Percentiles rank a stretch among this genome's conserved stretches.
These are phyloP conservation scores for Lithobius niger DNA, from an alignment of 1,140 invertebrate genomes.

Conservation along the genomic window DNA sequence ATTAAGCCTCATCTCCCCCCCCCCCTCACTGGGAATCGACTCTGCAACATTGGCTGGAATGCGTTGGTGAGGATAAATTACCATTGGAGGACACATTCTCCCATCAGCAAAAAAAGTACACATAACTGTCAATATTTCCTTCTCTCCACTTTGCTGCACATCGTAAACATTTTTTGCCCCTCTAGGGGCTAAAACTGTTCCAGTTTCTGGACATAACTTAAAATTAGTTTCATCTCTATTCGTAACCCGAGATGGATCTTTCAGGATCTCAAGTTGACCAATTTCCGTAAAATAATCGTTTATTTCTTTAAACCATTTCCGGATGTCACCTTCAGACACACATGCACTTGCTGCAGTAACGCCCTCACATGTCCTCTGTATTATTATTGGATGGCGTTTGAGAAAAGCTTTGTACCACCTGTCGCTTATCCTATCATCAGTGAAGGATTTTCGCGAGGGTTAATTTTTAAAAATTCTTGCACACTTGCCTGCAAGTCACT, in stretches of 20 bases:
- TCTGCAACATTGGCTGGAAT: neutral
- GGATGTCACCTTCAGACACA: neutral
- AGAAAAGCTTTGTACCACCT: too few species aligned
- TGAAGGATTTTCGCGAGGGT: too few species aligned
- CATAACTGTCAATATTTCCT: neutral
- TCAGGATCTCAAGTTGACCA: neutral
- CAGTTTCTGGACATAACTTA: neutral
- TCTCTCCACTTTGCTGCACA: neutral
- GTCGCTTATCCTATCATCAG: too few species aligned
- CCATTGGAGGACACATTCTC: neutral
- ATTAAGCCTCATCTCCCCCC: too few species aligned
- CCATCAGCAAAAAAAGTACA: neutral
- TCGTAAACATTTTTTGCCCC: too few species aligned
- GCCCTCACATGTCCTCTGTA: neutral
- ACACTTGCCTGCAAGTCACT: too few species aligned
- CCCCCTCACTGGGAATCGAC: too few species aligned
- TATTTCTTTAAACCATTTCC: neutral
- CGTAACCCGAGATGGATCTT: neutral
- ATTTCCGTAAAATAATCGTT: neutral
- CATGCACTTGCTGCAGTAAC: neutral
- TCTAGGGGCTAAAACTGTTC: too few species aligned
- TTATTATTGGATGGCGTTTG: too few species aligned
- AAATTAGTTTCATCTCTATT: neutral
- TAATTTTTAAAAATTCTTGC: too few species aligned
- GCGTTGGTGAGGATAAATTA: neutral